A percentile compares a stretch with the other conserved stretches of the same genome.
Conservation (phyloP, 1,140 invertebrate genomes). For the Camponotus vicinus region DNA sequence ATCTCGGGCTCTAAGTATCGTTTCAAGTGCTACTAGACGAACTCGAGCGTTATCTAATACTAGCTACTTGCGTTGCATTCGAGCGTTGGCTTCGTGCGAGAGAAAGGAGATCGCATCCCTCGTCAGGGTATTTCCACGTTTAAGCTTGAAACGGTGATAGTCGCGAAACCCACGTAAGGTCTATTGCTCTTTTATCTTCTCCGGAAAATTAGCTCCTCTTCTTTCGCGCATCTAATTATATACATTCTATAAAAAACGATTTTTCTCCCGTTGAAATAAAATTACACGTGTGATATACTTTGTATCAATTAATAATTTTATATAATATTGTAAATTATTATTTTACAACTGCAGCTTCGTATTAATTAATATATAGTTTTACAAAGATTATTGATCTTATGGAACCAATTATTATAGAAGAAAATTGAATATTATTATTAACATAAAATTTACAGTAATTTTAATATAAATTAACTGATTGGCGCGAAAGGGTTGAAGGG, state of each 20-base stretch:
- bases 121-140: slow-evolving; percentile 3
- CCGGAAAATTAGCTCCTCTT: not conserved
- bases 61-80: slow-evolving; percentile 53
- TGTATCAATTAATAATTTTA: not conserved
- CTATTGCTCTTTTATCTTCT: not conserved
- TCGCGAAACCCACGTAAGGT: slow-evolving; percentile 12
- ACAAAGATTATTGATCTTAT: not conserved
- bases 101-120: not conserved
- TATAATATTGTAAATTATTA: not conserved
- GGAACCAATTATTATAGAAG: not conserved
- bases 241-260: not conserved
- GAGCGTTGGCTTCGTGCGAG: slow-evolving; percentile 58
- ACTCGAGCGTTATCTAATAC: slow-evolving; percentile 54
- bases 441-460: not conserved
- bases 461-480: not conserved
- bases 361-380: not conserved
- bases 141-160: slow-evolving; percentile 62
- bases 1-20: slow-evolving; percentile 54
- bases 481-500: not conserved
- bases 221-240: not conserved
- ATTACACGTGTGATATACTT: not conserved
- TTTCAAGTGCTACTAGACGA: slow-evolving; percentile 61
- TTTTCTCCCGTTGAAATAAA: not conserved
- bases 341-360: not conserved
- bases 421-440: not conserved